Conservation (phyloP, 1,140 invertebrate genomes). For the Plodia interpunctella region DNA sequence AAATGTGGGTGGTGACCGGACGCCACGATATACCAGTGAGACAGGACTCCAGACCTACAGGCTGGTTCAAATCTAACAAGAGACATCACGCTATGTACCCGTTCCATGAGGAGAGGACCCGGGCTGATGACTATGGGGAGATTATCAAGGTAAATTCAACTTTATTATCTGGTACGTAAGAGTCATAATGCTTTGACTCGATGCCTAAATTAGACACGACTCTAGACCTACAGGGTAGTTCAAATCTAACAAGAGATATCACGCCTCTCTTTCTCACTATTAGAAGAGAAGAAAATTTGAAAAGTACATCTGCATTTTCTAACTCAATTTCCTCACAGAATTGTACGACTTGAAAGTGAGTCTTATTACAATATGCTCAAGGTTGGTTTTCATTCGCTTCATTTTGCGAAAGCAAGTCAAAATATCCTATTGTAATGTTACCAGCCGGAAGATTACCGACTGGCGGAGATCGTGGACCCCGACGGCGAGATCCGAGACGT, state of each 20-base stretch:
- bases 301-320: no score
- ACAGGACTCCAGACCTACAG: slow-evolving; percentile 81
- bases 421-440: no score
- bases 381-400: no score
- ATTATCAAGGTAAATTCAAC: slow-evolving; percentile 82
- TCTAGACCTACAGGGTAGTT: slow-evolving; percentile 86
- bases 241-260: slow-evolving; percentile 94
- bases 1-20: slow-evolving; percentile 87
- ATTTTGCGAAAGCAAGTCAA: no score
- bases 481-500: slow-evolving; percentile 88
- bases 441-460: slow-evolving; percentile 92
- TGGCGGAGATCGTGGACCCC: slow-evolving; percentile 82
- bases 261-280: slow-evolving; percentile 99
- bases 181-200: no score
- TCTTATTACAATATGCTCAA: no score
- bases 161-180: background rate
- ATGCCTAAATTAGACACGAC: slow-evolving; percentile 89
- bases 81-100: slow-evolving; percentile 98
- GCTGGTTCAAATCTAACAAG: slow-evolving; percentile 95
- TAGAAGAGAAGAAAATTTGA: no score
- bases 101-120: slow-evolving; percentile 92
- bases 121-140: slow-evolving; percentile 97
- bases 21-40: slow-evolving; percentile 94
- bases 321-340: no score
- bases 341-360: no score